Conservation (phyloP, 2,888 invertebrate genomes). For the Drosophila pullipes region DNA sequence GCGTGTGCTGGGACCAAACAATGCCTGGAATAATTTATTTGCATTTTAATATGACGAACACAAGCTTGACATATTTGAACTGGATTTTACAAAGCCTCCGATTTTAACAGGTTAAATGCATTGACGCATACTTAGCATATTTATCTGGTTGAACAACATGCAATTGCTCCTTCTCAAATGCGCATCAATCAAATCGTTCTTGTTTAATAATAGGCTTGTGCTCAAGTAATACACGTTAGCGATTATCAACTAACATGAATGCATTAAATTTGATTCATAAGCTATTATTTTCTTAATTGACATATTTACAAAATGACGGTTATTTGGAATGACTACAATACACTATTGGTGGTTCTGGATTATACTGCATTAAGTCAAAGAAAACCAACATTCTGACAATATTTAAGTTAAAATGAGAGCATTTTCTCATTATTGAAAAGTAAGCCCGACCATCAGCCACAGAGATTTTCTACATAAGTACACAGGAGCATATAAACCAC, state of each 20-base stretch:
- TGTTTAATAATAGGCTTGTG: not conserved
- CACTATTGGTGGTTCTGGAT: not conserved
- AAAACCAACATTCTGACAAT: not conserved
- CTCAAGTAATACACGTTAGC: not conserved
- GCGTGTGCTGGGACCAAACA: conserved; percentile 2
- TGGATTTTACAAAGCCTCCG: not conserved
- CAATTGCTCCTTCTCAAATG: not conserved
- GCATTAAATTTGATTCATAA: not conserved
- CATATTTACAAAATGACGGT: not conserved
- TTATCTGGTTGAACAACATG: conserved; percentile 7
- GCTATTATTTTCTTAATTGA: not conserved
- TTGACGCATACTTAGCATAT: conserved; percentile 15
- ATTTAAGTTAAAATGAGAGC: not conserved
- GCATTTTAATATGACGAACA: conserved; percentile 17
- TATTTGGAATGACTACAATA: not conserved
- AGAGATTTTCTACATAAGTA: not conserved
- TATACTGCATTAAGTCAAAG: not conserved
- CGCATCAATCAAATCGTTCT: not conserved
- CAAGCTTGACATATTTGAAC: conserved; percentile 4
- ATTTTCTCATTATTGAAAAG: not conserved
- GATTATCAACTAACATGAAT: not conserved
- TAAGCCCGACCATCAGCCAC: not conserved
- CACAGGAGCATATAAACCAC: not conserved
- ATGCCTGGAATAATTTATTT: conserved; percentile 12
- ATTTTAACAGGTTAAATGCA: conserved; percentile 12